phyloP scores from a whole-genome alignment of 2,888 invertebrate genomes.

The Agrenia bidenticulata region DNA sequence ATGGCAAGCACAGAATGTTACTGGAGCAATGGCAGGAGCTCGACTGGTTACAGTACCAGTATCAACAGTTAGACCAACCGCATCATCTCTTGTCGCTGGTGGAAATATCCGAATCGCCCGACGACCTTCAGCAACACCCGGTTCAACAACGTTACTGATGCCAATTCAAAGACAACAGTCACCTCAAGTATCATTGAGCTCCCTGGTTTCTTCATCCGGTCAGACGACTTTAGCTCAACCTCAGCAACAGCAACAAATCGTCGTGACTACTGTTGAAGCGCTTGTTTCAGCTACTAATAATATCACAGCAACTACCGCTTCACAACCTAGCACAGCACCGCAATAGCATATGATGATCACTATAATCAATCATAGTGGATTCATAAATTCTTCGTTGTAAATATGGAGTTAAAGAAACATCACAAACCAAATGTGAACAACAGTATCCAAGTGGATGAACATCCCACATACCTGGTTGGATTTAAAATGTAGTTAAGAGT shows the following conservation, averaged over 20 bases:
- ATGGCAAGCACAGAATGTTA: slow-evolving; percentile 39
- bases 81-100: slow-evolving; percentile 38
- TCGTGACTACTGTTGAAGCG: slow-evolving; percentile 19
- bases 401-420: too few species aligned
- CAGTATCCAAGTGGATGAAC: too few species aligned
- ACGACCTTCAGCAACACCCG: slow-evolving; percentile 21
- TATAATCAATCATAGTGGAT: too few species aligned
- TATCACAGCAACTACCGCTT: neutral
- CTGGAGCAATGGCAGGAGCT: slow-evolving; percentile 29
- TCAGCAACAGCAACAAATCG: slow-evolving; percentile 19
- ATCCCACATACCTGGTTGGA: too few species aligned
- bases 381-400: too few species aligned
- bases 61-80: slow-evolving; percentile 30
- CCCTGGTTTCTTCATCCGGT: neutral
- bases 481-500: too few species aligned
- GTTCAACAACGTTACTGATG: slow-evolving; percentile 32
- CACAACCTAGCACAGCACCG: neutral
- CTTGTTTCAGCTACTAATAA: slow-evolving; percentile 2
- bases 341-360: too few species aligned
- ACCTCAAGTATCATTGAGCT: slow-evolving; percentile 21
- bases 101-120: slow-evolving; percentile 38
- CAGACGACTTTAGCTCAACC: neutral
- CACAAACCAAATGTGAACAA: too few species aligned
- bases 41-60: slow-evolving; percentile 38
- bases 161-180: slow-evolving; percentile 30